Base-by-base conservation (phyloP, 2,113 vertebrate species). In the Microtus richardsoni region DNA sequence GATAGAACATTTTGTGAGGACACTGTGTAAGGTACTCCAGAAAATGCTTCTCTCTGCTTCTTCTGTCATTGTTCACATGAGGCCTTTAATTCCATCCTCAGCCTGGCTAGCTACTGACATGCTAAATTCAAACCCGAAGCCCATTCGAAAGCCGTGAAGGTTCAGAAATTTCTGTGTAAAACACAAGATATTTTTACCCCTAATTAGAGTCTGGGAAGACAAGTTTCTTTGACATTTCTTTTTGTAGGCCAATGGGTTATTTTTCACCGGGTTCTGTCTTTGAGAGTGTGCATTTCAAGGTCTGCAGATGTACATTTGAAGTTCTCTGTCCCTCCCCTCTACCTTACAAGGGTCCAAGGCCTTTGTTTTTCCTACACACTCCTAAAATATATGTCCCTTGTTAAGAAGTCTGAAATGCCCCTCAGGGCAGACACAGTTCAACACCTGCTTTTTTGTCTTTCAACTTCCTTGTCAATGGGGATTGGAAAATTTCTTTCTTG, bases 401-500 rank as follows among this genome's bases (percentile, higher is more conserved):
- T 95, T 95, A 91, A 85, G 58, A 58, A 84, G 70, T 54, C 21
- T 33, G 74, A 12, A 9, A 5, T 28, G 47, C 22, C n/a, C 64
- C 49, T 64, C 9, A 47, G 86, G 39, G 60, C 84, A 91, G 47
- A 44, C 75, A 39, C 10, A 24, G 44, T 64, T 68, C 77, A 36
- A 5, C 28, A 8, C 41, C 79, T 78, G 68, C 28, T 79, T 47
- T 64, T 78, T 30, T 79, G 75, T 21, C 44, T 92, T 84, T 62
- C 33, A 83, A 77, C 36, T 91, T 91, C 47, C 41, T 89, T 58
- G 54, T 85, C 64, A 68, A 75, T 90, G 58, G 74, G 54, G 52
- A 58, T 84, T 70, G 47, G 77, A 73, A 84, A 71, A 68, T 95
- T 84, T 84, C 54, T 89, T 58, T 52, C 75, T 91, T 88, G 77